These are phyloP conservation scores for Muscicapa comitata DNA, from an alignment of 2,797 vertebrate species.

Conservation along the genomic window DNA sequence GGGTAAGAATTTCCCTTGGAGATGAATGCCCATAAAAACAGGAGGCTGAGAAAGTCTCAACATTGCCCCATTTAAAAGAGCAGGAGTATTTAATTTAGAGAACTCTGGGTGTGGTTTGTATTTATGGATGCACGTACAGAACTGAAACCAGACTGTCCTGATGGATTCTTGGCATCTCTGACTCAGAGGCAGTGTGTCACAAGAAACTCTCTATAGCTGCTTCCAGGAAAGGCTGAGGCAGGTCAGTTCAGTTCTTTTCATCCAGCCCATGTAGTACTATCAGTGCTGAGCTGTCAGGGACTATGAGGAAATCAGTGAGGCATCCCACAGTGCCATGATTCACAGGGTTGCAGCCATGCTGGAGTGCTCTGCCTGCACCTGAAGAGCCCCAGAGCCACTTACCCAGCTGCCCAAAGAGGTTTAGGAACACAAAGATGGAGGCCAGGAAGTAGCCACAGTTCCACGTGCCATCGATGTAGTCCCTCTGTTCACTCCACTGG, in stretches of 20 bases:
- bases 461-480: constrained; percentile 96
- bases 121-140: not conserved
- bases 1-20: not conserved
- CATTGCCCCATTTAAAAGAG: not conserved
- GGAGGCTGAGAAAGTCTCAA: not conserved
- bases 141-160: constrained; percentile 1
- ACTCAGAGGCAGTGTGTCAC: not conserved
- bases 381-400: constrained; percentile 59
- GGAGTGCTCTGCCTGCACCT: not conserved
- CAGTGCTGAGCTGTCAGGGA: not conserved
- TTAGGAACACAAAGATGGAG: constrained; percentile 92
- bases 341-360: not conserved
- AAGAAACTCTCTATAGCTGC: not conserved
- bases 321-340: not conserved
- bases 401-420: constrained; percentile 95
- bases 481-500: constrained; percentile 96
- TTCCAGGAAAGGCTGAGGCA: constrained; percentile 22
- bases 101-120: not conserved
- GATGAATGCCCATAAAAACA: not conserved
- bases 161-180: not conserved
- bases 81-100: not conserved
- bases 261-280: not conserved
- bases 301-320: not conserved
- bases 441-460: constrained; percentile 93
- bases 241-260: not conserved